A percentile compares a stretch with the other conserved stretches of the same genome.
These are phyloP conservation scores for Ptychobarbus kaznakovi DNA, from an alignment of 2,797 vertebrate genomes.

Conservation along the genomic window DNA sequence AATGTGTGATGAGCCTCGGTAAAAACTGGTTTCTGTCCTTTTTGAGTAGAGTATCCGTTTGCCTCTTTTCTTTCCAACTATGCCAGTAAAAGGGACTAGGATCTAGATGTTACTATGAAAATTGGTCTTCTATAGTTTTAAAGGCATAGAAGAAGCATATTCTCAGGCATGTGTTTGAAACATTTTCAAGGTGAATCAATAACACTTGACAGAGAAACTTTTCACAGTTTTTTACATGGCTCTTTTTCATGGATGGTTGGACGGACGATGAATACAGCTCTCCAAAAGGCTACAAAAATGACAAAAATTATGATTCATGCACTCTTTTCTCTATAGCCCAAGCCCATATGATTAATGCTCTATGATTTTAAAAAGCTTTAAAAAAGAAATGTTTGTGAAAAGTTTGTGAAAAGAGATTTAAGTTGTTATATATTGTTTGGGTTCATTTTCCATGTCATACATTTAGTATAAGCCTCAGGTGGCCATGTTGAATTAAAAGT, in stretches of 20 bases:
- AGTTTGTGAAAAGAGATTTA: background rate
- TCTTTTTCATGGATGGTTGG: background rate
- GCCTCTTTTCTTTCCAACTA: constrained; percentile 34
- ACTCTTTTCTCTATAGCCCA: background rate
- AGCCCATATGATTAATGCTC: background rate
- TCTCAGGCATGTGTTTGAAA: background rate
- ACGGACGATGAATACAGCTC: background rate
- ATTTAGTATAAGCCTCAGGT: background rate
- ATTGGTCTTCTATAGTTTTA: background rate
- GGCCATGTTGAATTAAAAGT: background rate
- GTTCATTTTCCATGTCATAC: background rate
- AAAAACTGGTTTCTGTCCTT: constrained; percentile 36
- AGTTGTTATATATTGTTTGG: background rate
- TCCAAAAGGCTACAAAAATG: background rate
- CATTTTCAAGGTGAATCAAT: constrained; percentile 7
- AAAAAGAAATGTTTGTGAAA: too few species aligned
- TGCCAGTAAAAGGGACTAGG: constrained; percentile 69
- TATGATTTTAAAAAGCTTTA: background rate
- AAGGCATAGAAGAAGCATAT: background rate
- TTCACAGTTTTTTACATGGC: background rate
- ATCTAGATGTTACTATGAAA: constrained; percentile 73
- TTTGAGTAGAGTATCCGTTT: constrained; percentile 43
- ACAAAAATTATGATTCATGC: background rate
- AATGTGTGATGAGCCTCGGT: constrained; percentile 27
- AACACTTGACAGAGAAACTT: background rate